These are phyloP conservation scores for Cremastinae sp. DNA, from an alignment of 2,888 invertebrate genomes.

Conservation along the genomic window DNA sequence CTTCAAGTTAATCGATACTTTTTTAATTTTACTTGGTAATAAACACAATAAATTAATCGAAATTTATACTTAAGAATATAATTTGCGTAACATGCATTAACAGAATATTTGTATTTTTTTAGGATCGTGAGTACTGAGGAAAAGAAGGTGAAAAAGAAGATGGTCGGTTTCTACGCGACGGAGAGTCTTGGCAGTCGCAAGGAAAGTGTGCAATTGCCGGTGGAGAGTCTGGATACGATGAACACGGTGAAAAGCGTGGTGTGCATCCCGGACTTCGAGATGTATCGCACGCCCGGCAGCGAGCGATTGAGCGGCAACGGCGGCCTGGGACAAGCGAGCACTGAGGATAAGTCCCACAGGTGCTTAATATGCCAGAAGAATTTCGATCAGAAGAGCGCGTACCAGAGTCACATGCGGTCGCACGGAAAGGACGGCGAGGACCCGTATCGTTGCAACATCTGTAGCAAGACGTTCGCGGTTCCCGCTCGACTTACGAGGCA, in stretches of 20 bases:
- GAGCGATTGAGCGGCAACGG: conserved; percentile 51
- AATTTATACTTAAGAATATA: too few species aligned
- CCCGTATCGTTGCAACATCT: conserved; percentile 94
- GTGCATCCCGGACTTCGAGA: conserved; percentile 83
- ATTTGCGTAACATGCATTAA: too few species aligned
- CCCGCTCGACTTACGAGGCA: conserved; percentile 92
- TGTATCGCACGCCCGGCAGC: conserved; percentile 72
- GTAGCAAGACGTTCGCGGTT: conserved; percentile 94
- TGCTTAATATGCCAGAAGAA: conserved; percentile 88
- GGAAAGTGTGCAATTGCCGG: conserved; percentile 63
- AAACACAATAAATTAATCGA: too few species aligned
- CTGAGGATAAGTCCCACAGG: conserved; percentile 80
- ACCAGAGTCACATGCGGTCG: conserved; percentile 86
- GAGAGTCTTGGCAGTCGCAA: conserved; percentile 63
- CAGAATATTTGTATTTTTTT: conserved; percentile 43
- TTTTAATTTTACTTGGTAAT: too few species aligned
- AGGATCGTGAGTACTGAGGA: conserved; percentile 50
- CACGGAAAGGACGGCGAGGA: conserved; percentile 85
- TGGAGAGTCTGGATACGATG: conserved; percentile 61
- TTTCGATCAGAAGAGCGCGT: conserved; percentile 88
- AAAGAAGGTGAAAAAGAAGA: conserved; percentile 52
- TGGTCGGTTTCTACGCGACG: conserved; percentile 72
- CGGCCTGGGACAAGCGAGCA: conserved; percentile 11
- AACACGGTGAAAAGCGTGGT: conserved; percentile 82
- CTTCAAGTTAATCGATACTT: too few species aligned